These are phyloP conservation scores for Tympanoctomys barrerae DNA, from an alignment of 2,797 vertebrate genomes.

Conservation along the genomic window DNA sequence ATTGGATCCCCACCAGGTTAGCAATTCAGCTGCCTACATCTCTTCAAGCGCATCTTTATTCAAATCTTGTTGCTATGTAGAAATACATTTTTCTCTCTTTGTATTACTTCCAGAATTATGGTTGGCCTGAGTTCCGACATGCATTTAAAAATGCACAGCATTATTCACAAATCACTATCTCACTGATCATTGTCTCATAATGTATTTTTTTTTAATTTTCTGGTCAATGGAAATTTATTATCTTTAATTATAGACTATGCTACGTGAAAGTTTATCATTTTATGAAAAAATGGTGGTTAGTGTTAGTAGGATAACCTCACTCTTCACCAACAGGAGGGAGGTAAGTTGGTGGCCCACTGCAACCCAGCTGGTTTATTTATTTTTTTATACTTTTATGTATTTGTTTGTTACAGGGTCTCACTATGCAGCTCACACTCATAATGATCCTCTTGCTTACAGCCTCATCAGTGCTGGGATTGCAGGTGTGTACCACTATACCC, in stretches of 20 bases:
- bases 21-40: constrained; percentile 66
- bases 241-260: background rate
- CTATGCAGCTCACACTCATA: too few species aligned
- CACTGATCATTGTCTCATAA: constrained; percentile 6
- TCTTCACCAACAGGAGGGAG: background rate
- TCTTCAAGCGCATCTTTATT: constrained; percentile 71
- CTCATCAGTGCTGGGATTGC: too few species aligned
- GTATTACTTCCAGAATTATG: background rate
- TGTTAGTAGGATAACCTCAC: background rate
- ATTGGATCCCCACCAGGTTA: constrained; percentile 74
- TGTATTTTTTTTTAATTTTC: background rate
- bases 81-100: constrained; percentile 64
- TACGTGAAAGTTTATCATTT: background rate
- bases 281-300: too few species aligned
- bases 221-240: background rate
- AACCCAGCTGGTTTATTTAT: background rate
- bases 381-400: too few species aligned
- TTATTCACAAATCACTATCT: background rate
- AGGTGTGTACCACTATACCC: too few species aligned
- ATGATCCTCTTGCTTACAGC: too few species aligned
- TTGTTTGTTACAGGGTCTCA: too few species aligned
- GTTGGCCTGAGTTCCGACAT: background rate
- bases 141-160: background rate
- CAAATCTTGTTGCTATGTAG: constrained; percentile 42
- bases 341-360: background rate